Evolutionary conservation across 2,888 invertebrate genomes (phyloP).

Genomic region (Cristatella mucedo): DNA sequence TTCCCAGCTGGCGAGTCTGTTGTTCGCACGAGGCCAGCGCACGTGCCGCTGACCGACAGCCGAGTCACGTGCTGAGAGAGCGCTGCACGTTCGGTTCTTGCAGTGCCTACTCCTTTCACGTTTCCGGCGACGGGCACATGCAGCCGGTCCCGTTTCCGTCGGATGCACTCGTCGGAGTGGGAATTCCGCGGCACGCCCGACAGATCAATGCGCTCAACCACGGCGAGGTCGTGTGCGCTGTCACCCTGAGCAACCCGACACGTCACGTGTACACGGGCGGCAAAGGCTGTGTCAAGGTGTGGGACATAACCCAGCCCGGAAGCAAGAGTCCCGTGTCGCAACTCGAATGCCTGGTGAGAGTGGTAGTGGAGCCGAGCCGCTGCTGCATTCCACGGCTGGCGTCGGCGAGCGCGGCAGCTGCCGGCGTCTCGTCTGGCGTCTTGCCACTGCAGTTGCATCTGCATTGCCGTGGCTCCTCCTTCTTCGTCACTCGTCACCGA

Average conservation of each 20-base stretch:
- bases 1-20: no score
- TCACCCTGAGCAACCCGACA: slow-evolving; percentile 58
- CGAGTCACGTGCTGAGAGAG: no score
- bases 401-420: no score
- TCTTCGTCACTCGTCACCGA: no score
- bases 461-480: no score
- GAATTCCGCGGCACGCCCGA: slow-evolving; percentile 78
- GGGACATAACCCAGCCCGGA: slow-evolving; percentile 81
- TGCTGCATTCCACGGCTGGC: no score
- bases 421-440: no score
- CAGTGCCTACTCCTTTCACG: slow-evolving; percentile 86
- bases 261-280: slow-evolving; percentile 68
- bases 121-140: slow-evolving; percentile 46
- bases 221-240: slow-evolving; percentile 92
- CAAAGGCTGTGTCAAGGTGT: slow-evolving; percentile 90
- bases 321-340: slow-evolving; percentile 71
- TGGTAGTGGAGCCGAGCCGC: no score
- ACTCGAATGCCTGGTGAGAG: slow-evolving; percentile 65
- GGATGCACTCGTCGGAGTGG: slow-evolving; percentile 78
- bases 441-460: no score
- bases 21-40: no score
- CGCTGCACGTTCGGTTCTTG: no score
- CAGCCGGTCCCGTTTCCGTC: slow-evolving; percentile 83
- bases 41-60: no score
- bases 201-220: slow-evolving; percentile 78